Evolutionary conservation across 1,140 invertebrate genomes (phyloP), one percentile per base, ranked within the genome.

Genomic region (Oscheius sp.): DNA sequence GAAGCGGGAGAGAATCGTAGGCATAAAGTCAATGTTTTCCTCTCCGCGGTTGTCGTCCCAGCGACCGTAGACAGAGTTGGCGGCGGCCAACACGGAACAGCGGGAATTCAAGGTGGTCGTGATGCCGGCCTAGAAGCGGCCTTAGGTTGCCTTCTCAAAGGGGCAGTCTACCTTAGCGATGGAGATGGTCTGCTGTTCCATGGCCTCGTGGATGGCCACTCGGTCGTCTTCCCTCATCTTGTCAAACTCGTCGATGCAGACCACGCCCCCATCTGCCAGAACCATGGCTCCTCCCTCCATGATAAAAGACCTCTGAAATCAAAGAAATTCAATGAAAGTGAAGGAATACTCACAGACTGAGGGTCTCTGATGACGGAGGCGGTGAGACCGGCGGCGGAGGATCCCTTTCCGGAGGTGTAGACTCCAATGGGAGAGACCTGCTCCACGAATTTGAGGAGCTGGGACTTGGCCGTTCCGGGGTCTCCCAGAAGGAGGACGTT

Each of bases 261-360:
- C 95, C 10, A 98, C 94, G 38, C 97, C 97, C 35, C 95, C 95
- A 87, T 99, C 97, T 29, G 97, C 97, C 36, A 99, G 86, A 1
- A 99, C 97, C 96, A 99, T 99, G 7, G 97, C 97, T 35, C 97
- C 97, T 15, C 97, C 97, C 88, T 99, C 96, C 92, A 99, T 95
- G 2, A 99, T 90, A 86, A 99, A 99, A 84, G 95, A 97, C 46
- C 93, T 89, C 93, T 95, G 83, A 55, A 85, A 31, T 23, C 61
- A 61, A 4, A 73, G 0, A 7, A 18, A 18, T 65, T 18, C 13
- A 58, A 62, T 18, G 31, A 71, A 61, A 32, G 7, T 15, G n/a
- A 15, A 26, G 2, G 55, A 36, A 34, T 23, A 83, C 81, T 89
- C 88, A 95, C 93, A 26, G 94, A 91, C 18, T 88, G 86, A 10